Evolutionary conservation across 2,797 vertebrate genomes (phyloP), one percentile per base, ranked within the genome.

Genomic region (Halcyon smyrnensis): DNA sequence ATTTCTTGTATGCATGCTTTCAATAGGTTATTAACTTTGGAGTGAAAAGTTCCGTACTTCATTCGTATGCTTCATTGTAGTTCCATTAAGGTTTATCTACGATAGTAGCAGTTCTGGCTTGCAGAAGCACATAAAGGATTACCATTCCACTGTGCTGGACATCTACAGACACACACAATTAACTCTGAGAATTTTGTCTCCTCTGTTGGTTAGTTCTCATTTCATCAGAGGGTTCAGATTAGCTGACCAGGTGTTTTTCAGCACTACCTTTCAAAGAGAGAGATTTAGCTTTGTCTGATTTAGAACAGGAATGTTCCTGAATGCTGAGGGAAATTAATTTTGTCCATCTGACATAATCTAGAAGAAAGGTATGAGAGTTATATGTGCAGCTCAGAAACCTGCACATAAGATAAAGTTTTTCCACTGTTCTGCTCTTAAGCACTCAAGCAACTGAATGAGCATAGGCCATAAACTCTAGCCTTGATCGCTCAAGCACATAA

Each of bases 201-300:
- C 60, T 77, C 68, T 23, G 17, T 45, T 78, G 63, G 16, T 60
- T 86, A 78, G 37, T 32, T 78, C 45, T 92, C 62, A 48, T 79
- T 87, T 71, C 89, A 51, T 51, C 53, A 64, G 46, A 75, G 63
- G 75, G 48, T 60, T 57, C 62, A 51, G 24, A 90, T 70, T 89
- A 90, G 74, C 74, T 81, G 69, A 93, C 45, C 48, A 70, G 57
- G 62, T 84, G 77, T 81, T 95, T 91, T 90, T 84, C 73, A 84
- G 65, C 30, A 88, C 54, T 65, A 32, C 27, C n/a, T 90, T 93
- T 93, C 67, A 84, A 89, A 84, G 77, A 37, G 30, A 77, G 46
- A 83, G 51, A 65, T 67, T 86, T 59, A 90, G 56, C 34, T 85
- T 93, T 69, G 41, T 65, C 73, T 80, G 36, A 67, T 80, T 89